These are phyloP conservation scores for Coptodon bakossiorum DNA, from an alignment of 2,113 vertebrate genomes.

Conservation along the genomic window DNA sequence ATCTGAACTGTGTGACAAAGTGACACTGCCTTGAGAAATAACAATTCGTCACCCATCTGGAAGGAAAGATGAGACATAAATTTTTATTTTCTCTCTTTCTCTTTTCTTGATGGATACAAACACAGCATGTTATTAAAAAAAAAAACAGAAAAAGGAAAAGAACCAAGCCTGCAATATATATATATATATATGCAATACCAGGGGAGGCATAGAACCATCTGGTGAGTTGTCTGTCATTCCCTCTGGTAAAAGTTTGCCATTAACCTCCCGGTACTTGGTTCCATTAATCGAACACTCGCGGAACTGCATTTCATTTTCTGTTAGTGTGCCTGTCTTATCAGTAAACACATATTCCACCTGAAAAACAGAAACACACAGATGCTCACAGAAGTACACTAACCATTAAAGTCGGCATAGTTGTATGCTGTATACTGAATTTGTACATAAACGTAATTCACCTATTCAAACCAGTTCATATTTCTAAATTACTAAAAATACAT, in stretches of 20 bases:
- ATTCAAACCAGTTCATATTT: neutral
- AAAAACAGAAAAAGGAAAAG: neutral
- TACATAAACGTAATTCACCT: accelerated
- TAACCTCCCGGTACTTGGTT: constrained; percentile 91
- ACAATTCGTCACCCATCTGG: constrained; percentile 82
- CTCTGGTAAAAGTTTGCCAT: constrained; percentile 86
- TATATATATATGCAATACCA: constrained; percentile 69
- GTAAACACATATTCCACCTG: constrained; percentile 98
- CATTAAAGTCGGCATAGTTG: neutral
- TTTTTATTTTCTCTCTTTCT: neutral
- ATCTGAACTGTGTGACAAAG: constrained; percentile 97
- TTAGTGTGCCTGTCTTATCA: constrained; percentile 95
- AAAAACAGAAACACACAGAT: neutral
- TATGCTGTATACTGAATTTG: neutral
- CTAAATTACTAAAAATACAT: neutral
- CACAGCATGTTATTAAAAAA: neutral
- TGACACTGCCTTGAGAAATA: constrained; percentile 93
- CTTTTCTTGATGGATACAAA: neutral
- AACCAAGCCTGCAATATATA: too few relatives aligned
- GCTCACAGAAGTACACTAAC: neutral
- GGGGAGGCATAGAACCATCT: constrained; percentile 69
- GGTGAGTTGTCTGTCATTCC: constrained; percentile 83
- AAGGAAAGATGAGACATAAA: neutral
- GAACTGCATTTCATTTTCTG: constrained; percentile 99
- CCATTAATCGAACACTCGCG: constrained; percentile 95